Evolutionary conservation across 2,113 vertebrate genomes (phyloP), one percentile per base, ranked within the genome.

Genomic region (Lophura nycthemera): DNA sequence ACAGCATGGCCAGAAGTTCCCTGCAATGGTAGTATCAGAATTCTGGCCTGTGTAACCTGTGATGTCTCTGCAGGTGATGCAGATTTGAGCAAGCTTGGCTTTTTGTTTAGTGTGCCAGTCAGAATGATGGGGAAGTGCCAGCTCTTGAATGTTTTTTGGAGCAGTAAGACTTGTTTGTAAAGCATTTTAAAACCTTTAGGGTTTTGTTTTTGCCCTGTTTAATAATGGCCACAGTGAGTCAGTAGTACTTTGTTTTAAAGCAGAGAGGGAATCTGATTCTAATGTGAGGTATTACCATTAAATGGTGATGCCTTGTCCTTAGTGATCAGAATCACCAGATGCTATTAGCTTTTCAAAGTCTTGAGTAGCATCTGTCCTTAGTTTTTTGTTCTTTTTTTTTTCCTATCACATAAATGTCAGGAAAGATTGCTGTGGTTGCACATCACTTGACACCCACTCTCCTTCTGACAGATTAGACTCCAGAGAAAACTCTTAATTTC

Each of bases 251-350:
- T 57, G 30, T 59, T 59, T 59, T n/a, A 54, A 57, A 57, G 24
- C 29, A 32, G 17, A 19, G 61, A 20, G 34, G 56, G 56, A 32
- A 4, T 0, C 1, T 3, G 2, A 3, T 56, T 45, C 5, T 59
- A 50, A 24, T 83, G 6, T 78, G 21, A 60, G 12, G 8, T 36
- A 8, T 24, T 73, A 2, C 15, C 54, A 21, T 66, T 11, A 3
- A 1, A 29, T 54, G 27, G 27, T 54, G 21, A 83, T 6, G 20
- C 56, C 5, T 30, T 59, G 7, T 66, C 40, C 13, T 64, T 6
- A 25, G n/a, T n/a, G 27, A 14, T 22, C 1, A 11, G 22, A 32
- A n/a, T 91, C 50, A 24, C 10, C 61, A 8, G 17, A 13, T 4
- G 3, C 38, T 56, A 4, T 54, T n/a, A 45, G n/a, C 42, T n/a